Percentiles rank a stretch among this genome's conserved stretches.
Conservation (phyloP, 2,113 vertebrate species). For the Labrus mixtus region DNA sequence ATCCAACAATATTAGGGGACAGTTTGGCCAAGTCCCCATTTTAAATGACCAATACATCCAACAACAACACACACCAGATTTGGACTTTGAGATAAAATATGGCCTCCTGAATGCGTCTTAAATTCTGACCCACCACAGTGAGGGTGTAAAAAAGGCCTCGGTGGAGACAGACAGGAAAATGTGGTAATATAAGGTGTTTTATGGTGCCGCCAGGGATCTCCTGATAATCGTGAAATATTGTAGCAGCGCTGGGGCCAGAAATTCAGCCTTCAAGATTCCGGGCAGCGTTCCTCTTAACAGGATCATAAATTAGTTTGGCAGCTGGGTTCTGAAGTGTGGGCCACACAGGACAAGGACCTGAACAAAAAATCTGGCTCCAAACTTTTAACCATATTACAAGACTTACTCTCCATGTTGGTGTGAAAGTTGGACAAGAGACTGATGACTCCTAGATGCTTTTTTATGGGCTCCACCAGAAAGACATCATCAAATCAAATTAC, state of each 20-base stretch:
- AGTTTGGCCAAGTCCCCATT: conserved; percentile 18
- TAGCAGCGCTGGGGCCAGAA: conserved; percentile 74
- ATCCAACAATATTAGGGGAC: neutral
- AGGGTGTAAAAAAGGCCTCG: conserved; percentile 56
- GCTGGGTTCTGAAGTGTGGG: conserved; percentile 69
- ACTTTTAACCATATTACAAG: conserved; percentile 25
- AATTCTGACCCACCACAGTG: conserved; percentile 68
- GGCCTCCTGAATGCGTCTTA: conserved; percentile 29
- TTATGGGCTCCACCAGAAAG: too few relatives aligned
- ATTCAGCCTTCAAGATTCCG: conserved; percentile 78
- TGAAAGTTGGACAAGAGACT: neutral
- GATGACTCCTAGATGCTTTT: neutral
- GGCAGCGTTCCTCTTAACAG: conserved; percentile 78
- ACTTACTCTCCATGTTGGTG: neutral
- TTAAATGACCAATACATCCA: conserved; percentile 44
- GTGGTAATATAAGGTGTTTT: conserved; percentile 83
- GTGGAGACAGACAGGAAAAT: conserved; percentile 70
- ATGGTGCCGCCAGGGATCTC: conserved; percentile 81
- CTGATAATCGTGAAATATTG: conserved; percentile 86
- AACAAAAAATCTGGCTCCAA: conserved; percentile 42
- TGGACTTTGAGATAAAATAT: conserved; percentile 41
- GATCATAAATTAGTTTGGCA: conserved; percentile 83
- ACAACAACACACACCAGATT: conserved; percentile 39
- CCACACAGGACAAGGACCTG: conserved; percentile 62
- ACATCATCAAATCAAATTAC: too few relatives aligned